Percentiles rank a stretch among this genome's conserved stretches.
phyloP scores from a whole-genome alignment of 2,113 vertebrate species.

The Colossoma macropomum region DNA sequence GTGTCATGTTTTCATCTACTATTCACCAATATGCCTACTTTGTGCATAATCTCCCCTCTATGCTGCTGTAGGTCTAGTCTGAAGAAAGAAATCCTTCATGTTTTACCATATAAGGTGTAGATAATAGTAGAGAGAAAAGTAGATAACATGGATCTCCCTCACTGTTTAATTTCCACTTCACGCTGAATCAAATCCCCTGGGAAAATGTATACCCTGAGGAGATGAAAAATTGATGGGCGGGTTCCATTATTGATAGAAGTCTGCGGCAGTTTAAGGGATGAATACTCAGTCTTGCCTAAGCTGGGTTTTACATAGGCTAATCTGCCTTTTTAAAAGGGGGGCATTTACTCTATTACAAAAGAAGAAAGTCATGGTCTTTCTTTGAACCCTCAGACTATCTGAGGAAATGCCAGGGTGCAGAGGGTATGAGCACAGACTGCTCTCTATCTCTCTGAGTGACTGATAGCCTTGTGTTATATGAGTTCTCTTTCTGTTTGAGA shows the following conservation, averaged over 20 bases:
- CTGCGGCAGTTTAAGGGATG: conserved; percentile 66
- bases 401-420: conserved; percentile 59
- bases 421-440: neutral
- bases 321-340: conserved; percentile 67
- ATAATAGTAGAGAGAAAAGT: conserved; percentile 54
- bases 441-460: conserved; percentile 60
- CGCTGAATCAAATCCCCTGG: conserved; percentile 65
- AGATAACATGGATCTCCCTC: conserved; percentile 59
- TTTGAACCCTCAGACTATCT: conserved; percentile 66
- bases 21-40: conserved; percentile 15
- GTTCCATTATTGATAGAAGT: conserved; percentile 76
- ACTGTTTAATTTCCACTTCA: conserved; percentile 63
- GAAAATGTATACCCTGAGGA: conserved; percentile 63
- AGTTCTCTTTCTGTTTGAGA: conserved; percentile 67
- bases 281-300: conserved; percentile 74
- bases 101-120: conserved; percentile 34
- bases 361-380: conserved; percentile 63
- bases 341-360: conserved; percentile 70
- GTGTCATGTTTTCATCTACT: too few relatives aligned
- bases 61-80: conserved; percentile 15
- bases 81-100: conserved; percentile 36
- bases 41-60: conserved; percentile 3
- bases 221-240: conserved; percentile 66
- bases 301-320: conserved; percentile 72
- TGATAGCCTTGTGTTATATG: conserved; percentile 59